phyloP scores from a whole-genome alignment of 1,140 invertebrate species.

The Zaprionus vittiger region DNA sequence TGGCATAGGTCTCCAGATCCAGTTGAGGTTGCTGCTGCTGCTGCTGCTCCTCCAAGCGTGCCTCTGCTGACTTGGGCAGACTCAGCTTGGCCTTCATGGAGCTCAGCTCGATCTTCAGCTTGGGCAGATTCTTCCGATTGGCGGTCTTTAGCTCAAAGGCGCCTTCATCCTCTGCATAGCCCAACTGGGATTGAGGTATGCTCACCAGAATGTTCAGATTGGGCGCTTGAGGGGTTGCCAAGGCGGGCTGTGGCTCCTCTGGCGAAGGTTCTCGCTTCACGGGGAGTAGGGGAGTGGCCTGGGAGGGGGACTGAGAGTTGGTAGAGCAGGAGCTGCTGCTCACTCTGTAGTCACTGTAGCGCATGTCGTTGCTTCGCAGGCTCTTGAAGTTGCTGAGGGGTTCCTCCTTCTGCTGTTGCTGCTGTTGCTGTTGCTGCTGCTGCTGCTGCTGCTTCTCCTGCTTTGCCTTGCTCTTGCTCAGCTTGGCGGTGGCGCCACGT shows the following conservation, averaged over 20 bases:
- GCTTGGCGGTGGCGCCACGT: constrained; percentile 19
- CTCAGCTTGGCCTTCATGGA: constrained; percentile 70
- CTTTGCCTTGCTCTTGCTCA: constrained; percentile 36
- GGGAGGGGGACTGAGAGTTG: neutral
- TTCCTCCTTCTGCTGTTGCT: constrained; percentile 42
- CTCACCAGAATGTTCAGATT: constrained; percentile 75
- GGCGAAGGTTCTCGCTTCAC: constrained; percentile 63
- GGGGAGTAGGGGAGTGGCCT: constrained; percentile 13
- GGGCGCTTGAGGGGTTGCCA: neutral
- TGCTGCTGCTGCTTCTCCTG: neutral
- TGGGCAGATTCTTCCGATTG: constrained; percentile 73
- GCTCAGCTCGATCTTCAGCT: constrained; percentile 78
- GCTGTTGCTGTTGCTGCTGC: constrained; percentile 1
- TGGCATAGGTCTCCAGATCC: constrained; percentile 80
- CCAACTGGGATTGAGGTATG: constrained; percentile 75
- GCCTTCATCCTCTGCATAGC: constrained; percentile 57
- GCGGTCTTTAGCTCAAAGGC: constrained; percentile 79
- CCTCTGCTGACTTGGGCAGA: constrained; percentile 69
- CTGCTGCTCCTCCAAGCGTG: constrained; percentile 46
- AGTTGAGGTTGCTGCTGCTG: constrained; percentile 44
- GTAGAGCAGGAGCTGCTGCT: neutral
- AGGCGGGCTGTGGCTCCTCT: constrained; percentile 16
- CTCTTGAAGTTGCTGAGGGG: constrained; percentile 75
- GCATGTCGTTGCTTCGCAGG: constrained; percentile 79
- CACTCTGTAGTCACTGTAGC: constrained; percentile 67